Conservation (phyloP, 2,888 invertebrate genomes). For the Hemithea aestivaria region DNA sequence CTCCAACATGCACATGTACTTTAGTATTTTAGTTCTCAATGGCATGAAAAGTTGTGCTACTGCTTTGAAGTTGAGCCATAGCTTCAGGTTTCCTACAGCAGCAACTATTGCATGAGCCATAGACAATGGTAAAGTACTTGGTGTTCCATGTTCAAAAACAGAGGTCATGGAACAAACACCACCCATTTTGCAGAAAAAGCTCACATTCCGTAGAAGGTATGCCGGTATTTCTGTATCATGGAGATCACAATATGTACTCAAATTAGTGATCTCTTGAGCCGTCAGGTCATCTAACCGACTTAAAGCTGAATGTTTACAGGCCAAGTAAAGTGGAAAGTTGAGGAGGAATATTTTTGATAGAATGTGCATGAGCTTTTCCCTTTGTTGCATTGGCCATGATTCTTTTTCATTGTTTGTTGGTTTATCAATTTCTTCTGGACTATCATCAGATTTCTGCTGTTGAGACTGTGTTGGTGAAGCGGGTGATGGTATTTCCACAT, state of each 20-base stretch:
- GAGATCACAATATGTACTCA: slow-evolving; percentile 92
- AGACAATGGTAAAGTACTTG: slow-evolving; percentile 88
- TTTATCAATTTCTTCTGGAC: slow-evolving; percentile 24
- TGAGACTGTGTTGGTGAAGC: slow-evolving; percentile 42
- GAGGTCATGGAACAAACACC: slow-evolving; percentile 92
- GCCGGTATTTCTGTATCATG: slow-evolving; percentile 96
- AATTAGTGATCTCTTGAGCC: slow-evolving; percentile 88
- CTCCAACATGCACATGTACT: slow-evolving; percentile 95
- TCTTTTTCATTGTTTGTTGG: slow-evolving; percentile 40
- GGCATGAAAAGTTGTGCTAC: slow-evolving; percentile 94
- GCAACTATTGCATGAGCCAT: slow-evolving; percentile 96
- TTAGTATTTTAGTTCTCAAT: slow-evolving; percentile 89
- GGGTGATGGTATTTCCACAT: slow-evolving; percentile 37
- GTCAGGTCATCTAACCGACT: slow-evolving; percentile 89
- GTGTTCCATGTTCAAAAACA: slow-evolving; percentile 88
- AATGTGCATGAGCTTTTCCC: slow-evolving; percentile 92
- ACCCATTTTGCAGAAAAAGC: slow-evolving; percentile 93
- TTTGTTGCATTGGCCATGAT: slow-evolving; percentile 89
- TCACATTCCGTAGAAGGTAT: slow-evolving; percentile 93
- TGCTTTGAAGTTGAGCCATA: slow-evolving; percentile 95
- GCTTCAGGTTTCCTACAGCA: slow-evolving; percentile 93
- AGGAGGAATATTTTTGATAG: slow-evolving; percentile 92
- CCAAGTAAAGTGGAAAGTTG: slow-evolving; percentile 93
- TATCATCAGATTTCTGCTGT: slow-evolving; percentile 31
- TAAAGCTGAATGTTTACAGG: slow-evolving; percentile 90